Evolutionary conservation across 2,797 vertebrate species (phyloP), one percentile per base, ranked within the genome.

Genomic region (Erethizon dorsatum): DNA sequence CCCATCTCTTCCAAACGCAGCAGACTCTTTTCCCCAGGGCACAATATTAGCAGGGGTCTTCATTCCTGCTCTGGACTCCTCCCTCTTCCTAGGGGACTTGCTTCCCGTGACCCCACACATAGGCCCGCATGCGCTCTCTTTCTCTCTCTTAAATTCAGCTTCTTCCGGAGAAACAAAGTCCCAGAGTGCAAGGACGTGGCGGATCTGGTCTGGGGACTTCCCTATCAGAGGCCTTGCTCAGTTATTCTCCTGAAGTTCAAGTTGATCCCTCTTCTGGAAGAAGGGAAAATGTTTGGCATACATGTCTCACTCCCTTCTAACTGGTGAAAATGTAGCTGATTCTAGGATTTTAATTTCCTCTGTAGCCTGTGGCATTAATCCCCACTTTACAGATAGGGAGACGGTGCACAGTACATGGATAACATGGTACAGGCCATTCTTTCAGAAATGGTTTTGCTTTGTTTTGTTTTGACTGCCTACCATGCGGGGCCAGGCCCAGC

Each of bases 131-230:
- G 41, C 24, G 12, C 54, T 22, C 2, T 5, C 26, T 65, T 31
- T 61, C 47, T 75, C 41, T 54, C 41, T 59, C 75, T 50, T 37
- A 80, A 94, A 24, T 59, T 47, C 83, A 91, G 54, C 87, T 79
- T 92, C 84, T 77, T 20, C 33, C 24, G 45, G 26, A 91, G 73
- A 93, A 90, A 47, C 87, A 37, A 83, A 78, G 87, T 78, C 69
- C 41, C 61, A 50, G 52, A 9, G 18, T 61, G 2, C 12, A 56
- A 26, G 56, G 75, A 82, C 28, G n/a, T 24, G 33, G 45, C 84
- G 26, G 13, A 26, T 79, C 50, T 67, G 20, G 26, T n/a, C 71
- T 78, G 24, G 9, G 28, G 7, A 20, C 59, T 37, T 89, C 18
- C 13, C 65, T 59, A 24, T 50, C 77, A 20, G 26, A 88, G 37